phyloP scores from a whole-genome alignment of 1,140 invertebrate species.

The Maniola jurtina region DNA sequence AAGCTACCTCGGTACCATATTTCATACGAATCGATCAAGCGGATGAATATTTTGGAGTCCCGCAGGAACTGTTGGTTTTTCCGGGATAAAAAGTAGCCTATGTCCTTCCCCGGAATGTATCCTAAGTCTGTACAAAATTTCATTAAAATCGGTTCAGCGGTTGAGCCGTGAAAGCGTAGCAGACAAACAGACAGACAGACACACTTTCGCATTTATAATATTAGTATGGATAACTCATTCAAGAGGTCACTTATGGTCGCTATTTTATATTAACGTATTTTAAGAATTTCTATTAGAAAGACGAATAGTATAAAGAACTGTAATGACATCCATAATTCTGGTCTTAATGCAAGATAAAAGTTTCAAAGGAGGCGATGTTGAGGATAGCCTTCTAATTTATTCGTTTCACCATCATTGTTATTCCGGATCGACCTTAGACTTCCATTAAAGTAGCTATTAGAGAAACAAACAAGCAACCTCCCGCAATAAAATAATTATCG shows the following conservation, averaged over 20 bases:
- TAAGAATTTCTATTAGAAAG: slow-evolving; percentile 6
- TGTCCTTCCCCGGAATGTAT: no score
- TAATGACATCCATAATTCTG: slow-evolving; percentile 13
- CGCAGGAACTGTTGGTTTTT: no score
- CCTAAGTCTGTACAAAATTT: no score
- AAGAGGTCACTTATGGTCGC: background rate
- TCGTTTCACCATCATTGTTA: slow-evolving; percentile 62
- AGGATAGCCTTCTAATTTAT: slow-evolving; percentile 67
- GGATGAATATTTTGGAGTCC: no score
- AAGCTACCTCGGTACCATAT: no score
- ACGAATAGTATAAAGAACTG: background rate
- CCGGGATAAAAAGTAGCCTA: no score
- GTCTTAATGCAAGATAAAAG: slow-evolving; percentile 14
- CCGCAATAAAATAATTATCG: slow-evolving; percentile 76
- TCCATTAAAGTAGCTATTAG: slow-evolving; percentile 76
- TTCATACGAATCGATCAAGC: no score
- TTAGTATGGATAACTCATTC: background rate
- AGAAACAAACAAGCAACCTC: slow-evolving; percentile 76
- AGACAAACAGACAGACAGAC: no score
- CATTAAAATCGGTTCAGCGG: no score
- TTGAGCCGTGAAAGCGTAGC: no score
- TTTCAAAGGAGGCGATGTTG: slow-evolving; percentile 48
- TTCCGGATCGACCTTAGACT: slow-evolving; percentile 56
- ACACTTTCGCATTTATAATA: no score
- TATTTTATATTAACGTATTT: background rate